Evolutionary conservation across 2,888 invertebrate species (phyloP).

Genomic region (Tetragnatha montana): DNA sequence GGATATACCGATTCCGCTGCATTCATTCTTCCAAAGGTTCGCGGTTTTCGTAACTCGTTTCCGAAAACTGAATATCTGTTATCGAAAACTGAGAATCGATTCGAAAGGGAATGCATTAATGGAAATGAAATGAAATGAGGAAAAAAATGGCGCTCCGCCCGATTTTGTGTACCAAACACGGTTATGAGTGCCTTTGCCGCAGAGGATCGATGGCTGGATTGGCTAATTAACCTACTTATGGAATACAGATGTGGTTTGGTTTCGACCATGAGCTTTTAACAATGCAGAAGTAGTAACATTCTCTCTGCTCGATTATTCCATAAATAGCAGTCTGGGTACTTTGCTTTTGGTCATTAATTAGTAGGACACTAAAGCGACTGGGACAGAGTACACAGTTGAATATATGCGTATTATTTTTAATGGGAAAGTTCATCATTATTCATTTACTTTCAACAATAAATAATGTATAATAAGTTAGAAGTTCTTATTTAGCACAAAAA

Average conservation of each 20-base stretch:
- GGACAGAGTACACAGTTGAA: no score
- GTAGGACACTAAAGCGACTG: background rate
- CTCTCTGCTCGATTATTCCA: background rate
- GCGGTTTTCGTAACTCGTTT: background rate
- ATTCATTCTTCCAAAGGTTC: background rate
- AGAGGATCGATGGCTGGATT: slow-evolving; percentile 32
- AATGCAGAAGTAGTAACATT: background rate
- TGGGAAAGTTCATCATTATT: no score
- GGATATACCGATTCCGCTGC: slow-evolving; percentile 7
- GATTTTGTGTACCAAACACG: slow-evolving; percentile 15
- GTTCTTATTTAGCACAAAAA: no score
- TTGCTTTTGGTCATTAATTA: background rate
- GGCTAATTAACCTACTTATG: slow-evolving; percentile 20
- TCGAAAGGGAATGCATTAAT: slow-evolving; percentile 14
- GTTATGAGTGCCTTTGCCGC: slow-evolving; percentile 27
- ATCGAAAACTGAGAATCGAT: slow-evolving; percentile 44
- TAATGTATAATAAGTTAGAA: no score
- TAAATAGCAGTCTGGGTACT: background rate
- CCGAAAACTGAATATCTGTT: slow-evolving; percentile 51
- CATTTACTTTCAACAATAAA: no score
- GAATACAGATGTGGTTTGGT: background rate
- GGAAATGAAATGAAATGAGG: slow-evolving; percentile 8
- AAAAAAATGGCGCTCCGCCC: slow-evolving; percentile 18
- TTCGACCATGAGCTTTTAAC: background rate
- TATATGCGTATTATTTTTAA: no score